Percentiles rank a stretch among this genome's conserved stretches.
These are phyloP conservation scores for Lasioglossum pauxillum DNA, from an alignment of 2,888 invertebrate species.

Conservation along the genomic window DNA sequence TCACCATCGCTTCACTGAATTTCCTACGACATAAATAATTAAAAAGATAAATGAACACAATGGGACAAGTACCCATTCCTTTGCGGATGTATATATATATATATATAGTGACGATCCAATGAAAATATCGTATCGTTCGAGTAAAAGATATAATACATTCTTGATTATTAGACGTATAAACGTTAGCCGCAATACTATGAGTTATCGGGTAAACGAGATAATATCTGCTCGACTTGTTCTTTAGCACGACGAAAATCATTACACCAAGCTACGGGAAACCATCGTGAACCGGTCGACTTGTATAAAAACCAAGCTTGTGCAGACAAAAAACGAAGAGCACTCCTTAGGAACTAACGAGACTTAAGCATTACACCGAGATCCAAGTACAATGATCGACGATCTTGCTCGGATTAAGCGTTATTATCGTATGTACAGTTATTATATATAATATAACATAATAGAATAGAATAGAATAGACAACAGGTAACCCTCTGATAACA, in stretches of 20 bases:
- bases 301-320: conserved; percentile 71
- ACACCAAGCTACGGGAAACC: conserved; percentile 13
- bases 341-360: conserved; percentile 70
- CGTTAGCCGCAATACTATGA: conserved; percentile 17
- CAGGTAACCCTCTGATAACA: conserved; percentile 36
- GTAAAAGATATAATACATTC: conserved; percentile 36
- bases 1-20: background rate
- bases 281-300: conserved; percentile 5
- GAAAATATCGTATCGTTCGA: conserved; percentile 17
- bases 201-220: background rate
- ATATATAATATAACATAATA: conserved; percentile 2
- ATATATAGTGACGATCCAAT: conserved; percentile 2
- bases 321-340: conserved; percentile 66
- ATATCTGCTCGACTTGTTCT: background rate
- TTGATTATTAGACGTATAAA: conserved; percentile 9
- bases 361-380: conserved; percentile 65
- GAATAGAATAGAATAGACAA: conserved; percentile 6
- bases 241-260: conserved; percentile 27
- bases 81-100: background rate
- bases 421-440: conserved; percentile 52
- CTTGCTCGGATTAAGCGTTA: conserved; percentile 46
- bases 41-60: background rate
- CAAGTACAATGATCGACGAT: conserved; percentile 39
- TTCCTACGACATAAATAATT: background rate
- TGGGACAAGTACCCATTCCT: background rate